Conservation (phyloP, 1,140 invertebrate species). For the Drosophila baimaii region DNA sequence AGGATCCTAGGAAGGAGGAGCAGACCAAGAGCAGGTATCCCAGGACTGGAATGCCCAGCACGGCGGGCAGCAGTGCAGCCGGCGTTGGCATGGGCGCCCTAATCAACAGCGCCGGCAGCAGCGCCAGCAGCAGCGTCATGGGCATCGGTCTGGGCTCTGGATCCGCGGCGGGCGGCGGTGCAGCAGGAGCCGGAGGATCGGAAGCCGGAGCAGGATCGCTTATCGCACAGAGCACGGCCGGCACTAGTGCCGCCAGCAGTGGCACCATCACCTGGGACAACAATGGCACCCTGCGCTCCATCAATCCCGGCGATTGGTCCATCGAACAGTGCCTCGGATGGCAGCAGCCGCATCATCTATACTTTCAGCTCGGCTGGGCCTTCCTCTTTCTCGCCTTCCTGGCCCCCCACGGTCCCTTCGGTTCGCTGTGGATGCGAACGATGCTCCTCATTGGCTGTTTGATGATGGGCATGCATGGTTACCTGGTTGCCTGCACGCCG, state of each 20-base stretch:
- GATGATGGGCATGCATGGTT: constrained; percentile 92
- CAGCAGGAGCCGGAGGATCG: constrained; percentile 22
- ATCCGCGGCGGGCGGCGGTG: neutral
- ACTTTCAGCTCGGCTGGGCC: constrained; percentile 93
- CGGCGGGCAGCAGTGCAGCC: constrained; percentile 64
- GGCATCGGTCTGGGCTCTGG: constrained; percentile 46
- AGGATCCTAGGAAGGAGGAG: neutral
- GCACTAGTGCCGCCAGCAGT: constrained; percentile 66
- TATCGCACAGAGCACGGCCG: constrained; percentile 71
- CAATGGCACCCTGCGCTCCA: constrained; percentile 80
- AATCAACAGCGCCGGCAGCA: constrained; percentile 66
- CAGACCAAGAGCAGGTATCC: neutral
- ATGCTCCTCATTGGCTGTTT: constrained; percentile 91
- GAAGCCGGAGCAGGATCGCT: constrained; percentile 57
- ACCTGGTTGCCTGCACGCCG: constrained; percentile 92
- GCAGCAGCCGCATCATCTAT: constrained; percentile 88
- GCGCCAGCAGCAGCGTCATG: constrained; percentile 52
- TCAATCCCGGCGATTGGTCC: constrained; percentile 82
- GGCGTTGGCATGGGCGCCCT: constrained; percentile 61
- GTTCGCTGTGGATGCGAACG: constrained; percentile 91
- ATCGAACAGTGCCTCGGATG: constrained; percentile 86
- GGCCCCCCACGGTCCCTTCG: constrained; percentile 91
- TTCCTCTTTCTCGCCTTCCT: constrained; percentile 92
- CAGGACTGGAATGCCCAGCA: constrained; percentile 55
- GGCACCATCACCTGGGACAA: constrained; percentile 82